phyloP scores from a whole-genome alignment of 2,113 vertebrate genomes.

The Antechinus flavipes region DNA sequence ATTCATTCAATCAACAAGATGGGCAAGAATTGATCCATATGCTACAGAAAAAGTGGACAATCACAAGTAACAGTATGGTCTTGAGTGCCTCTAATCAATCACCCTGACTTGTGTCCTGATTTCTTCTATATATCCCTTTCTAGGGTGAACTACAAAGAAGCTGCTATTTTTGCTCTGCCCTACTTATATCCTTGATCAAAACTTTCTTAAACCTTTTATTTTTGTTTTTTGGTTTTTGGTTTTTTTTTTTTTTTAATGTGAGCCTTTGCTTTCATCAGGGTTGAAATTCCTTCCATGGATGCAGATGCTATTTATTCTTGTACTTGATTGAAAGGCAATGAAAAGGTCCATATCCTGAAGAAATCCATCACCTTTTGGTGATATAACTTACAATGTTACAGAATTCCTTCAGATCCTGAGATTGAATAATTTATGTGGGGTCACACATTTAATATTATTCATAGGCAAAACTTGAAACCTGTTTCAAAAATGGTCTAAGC shows the following conservation, averaged over 20 bases:
- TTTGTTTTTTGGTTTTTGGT: neutral
- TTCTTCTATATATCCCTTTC: neutral
- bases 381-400: neutral
- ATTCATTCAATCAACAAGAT: neutral
- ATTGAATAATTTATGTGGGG: neutral
- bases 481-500: neutral
- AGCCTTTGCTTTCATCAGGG: neutral
- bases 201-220: neutral
- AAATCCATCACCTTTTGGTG: neutral
- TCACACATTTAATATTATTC: neutral
- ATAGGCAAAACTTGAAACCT: neutral
- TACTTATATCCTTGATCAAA: neutral
- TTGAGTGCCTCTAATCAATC: neutral
- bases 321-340: neutral
- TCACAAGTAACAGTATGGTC: neutral
- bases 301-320: neutral
- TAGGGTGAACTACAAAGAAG: neutral
- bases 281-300: neutral
- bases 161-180: neutral
- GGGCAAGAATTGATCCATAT: neutral
- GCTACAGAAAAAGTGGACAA: neutral
- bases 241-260: too few relatives aligned
- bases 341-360: neutral
- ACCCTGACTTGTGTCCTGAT: neutral
- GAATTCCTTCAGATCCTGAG: neutral